These are phyloP conservation scores for Pogonophryne albipinna DNA, from an alignment of 2,797 vertebrate genomes.

Conservation along the genomic window DNA sequence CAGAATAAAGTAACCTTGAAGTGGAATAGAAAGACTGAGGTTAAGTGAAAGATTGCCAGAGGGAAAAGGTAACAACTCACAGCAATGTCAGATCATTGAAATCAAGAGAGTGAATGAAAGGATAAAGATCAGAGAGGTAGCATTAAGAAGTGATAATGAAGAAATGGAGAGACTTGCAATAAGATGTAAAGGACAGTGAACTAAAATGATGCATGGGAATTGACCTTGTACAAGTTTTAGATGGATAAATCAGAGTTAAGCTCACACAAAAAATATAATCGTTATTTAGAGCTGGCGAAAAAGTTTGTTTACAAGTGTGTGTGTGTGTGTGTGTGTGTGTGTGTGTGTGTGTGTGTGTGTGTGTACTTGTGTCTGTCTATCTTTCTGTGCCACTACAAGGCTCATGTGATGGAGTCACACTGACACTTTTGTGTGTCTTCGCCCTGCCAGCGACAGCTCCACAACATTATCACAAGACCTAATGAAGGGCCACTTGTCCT, in stretches of 20 bases:
- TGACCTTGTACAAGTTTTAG: background rate
- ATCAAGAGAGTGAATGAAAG: conserved; percentile 14
- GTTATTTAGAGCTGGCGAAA: conserved; percentile 23
- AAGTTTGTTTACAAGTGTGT: conserved; percentile 31
- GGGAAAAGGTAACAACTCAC: conserved; percentile 1
- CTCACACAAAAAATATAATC: conserved; percentile 12
- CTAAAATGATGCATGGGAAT: background rate
- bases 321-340: background rate
- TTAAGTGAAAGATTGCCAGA: conserved; percentile 17
- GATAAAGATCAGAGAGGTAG: background rate
- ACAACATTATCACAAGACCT: conserved; percentile 32
- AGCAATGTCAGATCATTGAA: conserved; percentile 17
- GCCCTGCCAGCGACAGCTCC: conserved; percentile 28
- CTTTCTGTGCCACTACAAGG: conserved; percentile 34
- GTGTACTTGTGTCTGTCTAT: conserved; percentile 5
- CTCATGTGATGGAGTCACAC: conserved; percentile 30
- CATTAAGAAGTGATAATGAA: conserved; percentile 13
- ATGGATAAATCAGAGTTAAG: background rate
- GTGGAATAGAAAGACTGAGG: conserved; percentile 16
- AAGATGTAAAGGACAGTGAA: background rate
- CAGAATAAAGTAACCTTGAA: conserved; percentile 58
- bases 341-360: background rate
- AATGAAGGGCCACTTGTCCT: conserved; percentile 23
- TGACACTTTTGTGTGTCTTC: conserved; percentile 39
- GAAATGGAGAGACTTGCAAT: background rate